Base-by-base conservation (phyloP, 1,140 invertebrate genomes). In the Bombus soroeensis region DNA sequence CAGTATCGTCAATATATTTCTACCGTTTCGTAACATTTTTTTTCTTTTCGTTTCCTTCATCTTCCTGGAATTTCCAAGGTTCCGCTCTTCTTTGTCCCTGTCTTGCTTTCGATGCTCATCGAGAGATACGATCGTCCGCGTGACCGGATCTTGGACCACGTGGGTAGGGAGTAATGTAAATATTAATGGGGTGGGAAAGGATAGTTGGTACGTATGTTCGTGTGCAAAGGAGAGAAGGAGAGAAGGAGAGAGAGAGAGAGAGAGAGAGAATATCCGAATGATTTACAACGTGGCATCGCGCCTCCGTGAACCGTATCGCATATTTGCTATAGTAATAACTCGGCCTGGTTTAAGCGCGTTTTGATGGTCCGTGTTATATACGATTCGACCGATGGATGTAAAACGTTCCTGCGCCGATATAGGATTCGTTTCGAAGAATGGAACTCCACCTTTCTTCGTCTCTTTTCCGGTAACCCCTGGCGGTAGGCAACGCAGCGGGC, bases 271-370 rank as follows among this genome's bases (percentile, higher is more conserved):
- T 28, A 25, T 32, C 6, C 37, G 74, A 34, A 70, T 83, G 81
- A 83, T 83, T 83, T 83, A 83, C 81, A 83, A 34, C 74, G 74
- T 78, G 81, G 74, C 81, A 70, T 78, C 64, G 62, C 64, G 62
- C 43, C 74, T 74, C 64, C 28, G 64, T 78, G 81, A 78, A 83
- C 64, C 74, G 47, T 77, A 78, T 83, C 81, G 81, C 64, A 74
- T 83, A 83, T 83, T 83, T 83, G 74, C 74, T 41, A 41, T 59
- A 53, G 81, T 78, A 83, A 78, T 83, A 83, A 83, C 81, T 68
- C 81, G 74, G 74, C 68, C 66, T 70, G 81, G 74, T 78, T 83
- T 62, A 68, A 78, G 62, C 74, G 47, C 73, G 64, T 76, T 83
- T 83, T 66, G 81, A 83, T 83, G 81, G 81, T 76, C 74, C 81